These are phyloP conservation scores for Drymonia ruficornis DNA, from an alignment of 2,888 invertebrate species.

Conservation along the genomic window DNA sequence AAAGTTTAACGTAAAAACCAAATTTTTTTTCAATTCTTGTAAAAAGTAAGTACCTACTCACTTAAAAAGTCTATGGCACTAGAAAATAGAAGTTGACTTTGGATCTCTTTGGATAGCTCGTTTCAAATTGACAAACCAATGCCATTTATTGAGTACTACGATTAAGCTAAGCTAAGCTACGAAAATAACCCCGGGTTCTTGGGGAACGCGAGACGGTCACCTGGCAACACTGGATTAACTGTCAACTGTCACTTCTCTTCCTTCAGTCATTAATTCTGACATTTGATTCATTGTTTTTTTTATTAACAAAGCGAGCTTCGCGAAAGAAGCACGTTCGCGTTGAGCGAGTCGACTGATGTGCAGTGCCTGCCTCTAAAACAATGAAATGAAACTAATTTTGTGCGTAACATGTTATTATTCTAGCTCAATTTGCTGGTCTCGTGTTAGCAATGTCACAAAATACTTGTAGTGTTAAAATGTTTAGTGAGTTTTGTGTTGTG, in stretches of 20 bases:
- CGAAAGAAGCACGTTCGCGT: background rate
- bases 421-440: conserved; percentile 27
- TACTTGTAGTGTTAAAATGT: conserved; percentile 66
- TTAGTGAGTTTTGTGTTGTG: conserved; percentile 62
- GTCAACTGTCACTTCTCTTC: background rate
- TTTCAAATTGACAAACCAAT: too few relatives aligned
- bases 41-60: too few relatives aligned
- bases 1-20: too few relatives aligned
- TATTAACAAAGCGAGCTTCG: conserved; percentile 11
- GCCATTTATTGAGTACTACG: too few relatives aligned
- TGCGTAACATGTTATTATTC: conserved; percentile 32
- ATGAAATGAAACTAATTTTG: conserved; percentile 41
- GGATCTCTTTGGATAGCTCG: too few relatives aligned
- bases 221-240: background rate
- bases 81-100: too few relatives aligned
- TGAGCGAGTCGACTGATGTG: conserved; percentile 43
- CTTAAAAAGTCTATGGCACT: too few relatives aligned
- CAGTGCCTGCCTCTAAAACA: conserved; percentile 56
- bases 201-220: too few relatives aligned
- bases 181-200: too few relatives aligned
- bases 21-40: too few relatives aligned
- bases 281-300: background rate
- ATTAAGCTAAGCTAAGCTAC: too few relatives aligned
- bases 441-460: conserved; percentile 47
- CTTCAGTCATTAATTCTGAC: too few relatives aligned